A percentile compares a stretch with the other conserved stretches of the same genome.
Conservation (phyloP, 2,888 invertebrate species). For the Lasioglossum morio region DNA sequence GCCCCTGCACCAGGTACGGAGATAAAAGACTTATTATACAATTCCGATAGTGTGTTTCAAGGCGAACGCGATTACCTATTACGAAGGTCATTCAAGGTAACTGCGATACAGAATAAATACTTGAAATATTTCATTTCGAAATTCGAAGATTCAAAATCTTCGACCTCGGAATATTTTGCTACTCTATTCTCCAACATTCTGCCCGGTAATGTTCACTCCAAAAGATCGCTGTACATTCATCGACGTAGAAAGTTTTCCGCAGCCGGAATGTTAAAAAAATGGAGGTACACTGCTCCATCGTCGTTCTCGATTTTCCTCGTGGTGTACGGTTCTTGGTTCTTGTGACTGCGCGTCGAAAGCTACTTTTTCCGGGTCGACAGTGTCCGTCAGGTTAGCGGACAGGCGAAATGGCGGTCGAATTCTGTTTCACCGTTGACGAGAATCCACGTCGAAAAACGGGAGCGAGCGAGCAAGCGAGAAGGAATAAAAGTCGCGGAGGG, state of each 20-base stretch:
- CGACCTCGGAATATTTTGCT: too few relatives aligned
- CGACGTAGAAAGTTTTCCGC: neutral
- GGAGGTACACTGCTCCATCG: neutral
- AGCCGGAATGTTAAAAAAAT: neutral
- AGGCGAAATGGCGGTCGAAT: slow-evolving; percentile 44
- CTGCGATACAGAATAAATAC: too few relatives aligned
- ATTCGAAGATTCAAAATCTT: too few relatives aligned
- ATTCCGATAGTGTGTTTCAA: too few relatives aligned
- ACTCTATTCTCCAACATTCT: neutral
- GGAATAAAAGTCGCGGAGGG: neutral
- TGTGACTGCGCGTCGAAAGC: slow-evolving; percentile 16
- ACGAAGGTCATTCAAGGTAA: too few relatives aligned
- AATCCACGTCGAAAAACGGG: slow-evolving; percentile 29
- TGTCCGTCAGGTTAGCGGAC: slow-evolving; percentile 32
- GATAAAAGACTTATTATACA: too few relatives aligned
- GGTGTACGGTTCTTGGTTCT: neutral
- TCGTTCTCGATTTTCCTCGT: neutral
- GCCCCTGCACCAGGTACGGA: neutral
- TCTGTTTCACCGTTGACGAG: slow-evolving; percentile 25
- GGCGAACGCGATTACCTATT: too few relatives aligned
- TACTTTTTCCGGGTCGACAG: slow-evolving; percentile 30
- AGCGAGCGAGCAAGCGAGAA: neutral
- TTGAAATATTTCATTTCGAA: too few relatives aligned
- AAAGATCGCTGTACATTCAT: neutral
- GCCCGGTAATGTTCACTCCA: neutral